These are phyloP conservation scores for Aurelia aurita complex sp. Pacific DNA, from an alignment of 30 jellyfish, hydroid and myxozoan species.

Conservation along the genomic window DNA sequence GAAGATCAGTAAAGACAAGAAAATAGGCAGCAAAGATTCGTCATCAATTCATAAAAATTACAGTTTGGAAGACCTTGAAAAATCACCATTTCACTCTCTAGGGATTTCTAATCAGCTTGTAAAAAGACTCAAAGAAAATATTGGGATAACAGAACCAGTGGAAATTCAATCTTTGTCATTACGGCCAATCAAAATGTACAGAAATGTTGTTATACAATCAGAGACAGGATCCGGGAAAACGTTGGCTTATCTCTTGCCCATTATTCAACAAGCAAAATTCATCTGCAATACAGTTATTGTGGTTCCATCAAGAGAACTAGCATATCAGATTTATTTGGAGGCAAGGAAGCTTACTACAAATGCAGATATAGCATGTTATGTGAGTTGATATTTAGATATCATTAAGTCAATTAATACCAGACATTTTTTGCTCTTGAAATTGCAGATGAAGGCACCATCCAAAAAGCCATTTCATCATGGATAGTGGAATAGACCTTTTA, in stretches of 20 bases:
- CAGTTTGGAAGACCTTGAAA: slow-evolving; percentile 6
- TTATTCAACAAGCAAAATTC: slow-evolving; percentile 66
- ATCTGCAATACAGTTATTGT: slow-evolving; percentile 71
- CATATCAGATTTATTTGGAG: slow-evolving; percentile 89
- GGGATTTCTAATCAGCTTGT: slow-evolving; percentile 43
- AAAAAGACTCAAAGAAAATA: slow-evolving; percentile 2
- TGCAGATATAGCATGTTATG: slow-evolving; percentile 58
- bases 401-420: not conserved
- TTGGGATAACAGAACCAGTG: slow-evolving; percentile 66
- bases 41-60: not conserved
- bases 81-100: slow-evolving; percentile 23
- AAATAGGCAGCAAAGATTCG: too few relatives aligned
- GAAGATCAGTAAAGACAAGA: too few relatives aligned
- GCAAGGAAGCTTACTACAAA: slow-evolving; percentile 52
- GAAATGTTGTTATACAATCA: slow-evolving; percentile 74
- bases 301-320: slow-evolving; percentile 97
- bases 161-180: slow-evolving; percentile 68
- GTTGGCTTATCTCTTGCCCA: slow-evolving; percentile 82
- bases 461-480: too few relatives aligned
- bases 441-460: too few relatives aligned
- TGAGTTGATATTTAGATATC: not conserved
- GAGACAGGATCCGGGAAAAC: slow-evolving; percentile 98
- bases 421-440: not conserved
- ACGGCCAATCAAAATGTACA: slow-evolving; percentile 44
- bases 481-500: too few relatives aligned